Evolutionary conservation across 64 coral and sea anemone species (phyloP), one percentile per base, ranked within the genome.

Genomic region (Acropora yongei): DNA sequence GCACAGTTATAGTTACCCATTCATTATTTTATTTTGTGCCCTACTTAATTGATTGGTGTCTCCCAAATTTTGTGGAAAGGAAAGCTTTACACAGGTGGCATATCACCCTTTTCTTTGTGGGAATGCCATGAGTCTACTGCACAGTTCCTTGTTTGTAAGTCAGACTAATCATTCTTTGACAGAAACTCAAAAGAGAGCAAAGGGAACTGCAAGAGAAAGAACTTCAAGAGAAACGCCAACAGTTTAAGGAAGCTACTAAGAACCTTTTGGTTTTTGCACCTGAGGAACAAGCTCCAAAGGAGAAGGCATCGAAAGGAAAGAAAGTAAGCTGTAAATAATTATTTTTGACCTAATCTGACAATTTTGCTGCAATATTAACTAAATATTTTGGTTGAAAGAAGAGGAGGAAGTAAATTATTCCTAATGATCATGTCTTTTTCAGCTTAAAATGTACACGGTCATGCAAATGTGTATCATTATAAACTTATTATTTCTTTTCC

Each of bases 241-340:
- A 92, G 44, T 93, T 93, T 18, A 77, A 79, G 19, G 82, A 93
- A 93, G 91, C 91, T 5, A 93, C 91, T 10, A 93, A 87, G 18
- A 93, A 93, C 45, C 63, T 87, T n/a, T 83, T 93, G 46, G 83
- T 93, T 12, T 93, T 93, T 57, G 77, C 16, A 45, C 57, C 75
- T 3, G 91, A 86, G 9, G 73, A 72, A 77, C 63, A 60, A 80
- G 58, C 83, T 10, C 44, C 91, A 3, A 86, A 84, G 47, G 91
- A 93, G 30, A 93, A 93, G 76, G 16, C 76, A 39, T 75, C 86
- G 2, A 76, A n/a, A 51, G 82, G 91, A 78, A 69, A 76, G 69
- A 93, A 93, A 82, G 91, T 93, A 73, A 83, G 76, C n/a, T 11
- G 49, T 72, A n/a, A 74, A 39, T 12, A 72, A 30, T 30, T 30